phyloP scores from a whole-genome alignment of 2,888 invertebrate genomes.

The Dynastes grantii region DNA sequence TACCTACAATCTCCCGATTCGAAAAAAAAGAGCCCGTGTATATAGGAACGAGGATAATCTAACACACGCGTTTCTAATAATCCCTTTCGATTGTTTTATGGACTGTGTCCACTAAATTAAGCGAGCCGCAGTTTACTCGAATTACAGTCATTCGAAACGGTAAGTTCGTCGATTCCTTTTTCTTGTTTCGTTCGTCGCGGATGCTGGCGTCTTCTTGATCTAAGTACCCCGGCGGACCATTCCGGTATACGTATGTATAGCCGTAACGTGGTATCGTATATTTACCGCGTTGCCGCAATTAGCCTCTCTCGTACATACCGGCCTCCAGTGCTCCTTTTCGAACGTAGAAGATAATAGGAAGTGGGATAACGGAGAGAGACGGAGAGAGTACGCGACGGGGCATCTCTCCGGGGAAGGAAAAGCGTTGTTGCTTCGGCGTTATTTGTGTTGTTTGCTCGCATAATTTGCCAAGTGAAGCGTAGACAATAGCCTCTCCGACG shows the following conservation, averaged over 20 bases:
- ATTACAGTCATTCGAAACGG: slow-evolving; percentile 13
- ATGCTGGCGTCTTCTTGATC: no score
- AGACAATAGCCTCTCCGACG: background rate
- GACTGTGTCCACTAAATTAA: slow-evolving; percentile 14
- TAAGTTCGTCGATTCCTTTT: no score
- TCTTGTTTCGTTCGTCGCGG: no score
- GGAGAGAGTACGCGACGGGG: no score
- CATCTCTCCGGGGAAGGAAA: no score
- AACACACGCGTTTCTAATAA: slow-evolving; percentile 4
- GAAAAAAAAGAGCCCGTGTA: background rate
- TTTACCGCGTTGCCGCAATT: slow-evolving; percentile 4
- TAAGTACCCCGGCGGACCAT: no score
- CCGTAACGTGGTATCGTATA: background rate
- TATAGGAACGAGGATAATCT: background rate
- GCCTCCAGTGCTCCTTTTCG: slow-evolving; percentile 11
- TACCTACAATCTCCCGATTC: no score
- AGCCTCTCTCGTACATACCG: background rate
- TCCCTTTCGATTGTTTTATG: slow-evolving; percentile 13
- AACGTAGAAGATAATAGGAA: slow-evolving; percentile 11
- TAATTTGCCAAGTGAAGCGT: slow-evolving; percentile 20
- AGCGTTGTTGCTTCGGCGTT: no score
- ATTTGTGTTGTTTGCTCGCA: slow-evolving; percentile 2
- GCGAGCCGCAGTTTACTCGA: slow-evolving; percentile 7
- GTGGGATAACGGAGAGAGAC: background rate
- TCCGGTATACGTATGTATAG: no score